A percentile compares a stretch with the other conserved stretches of the same genome.
Conservation (phyloP, 2,797 vertebrate species). For the Smutsia gigantea region DNA sequence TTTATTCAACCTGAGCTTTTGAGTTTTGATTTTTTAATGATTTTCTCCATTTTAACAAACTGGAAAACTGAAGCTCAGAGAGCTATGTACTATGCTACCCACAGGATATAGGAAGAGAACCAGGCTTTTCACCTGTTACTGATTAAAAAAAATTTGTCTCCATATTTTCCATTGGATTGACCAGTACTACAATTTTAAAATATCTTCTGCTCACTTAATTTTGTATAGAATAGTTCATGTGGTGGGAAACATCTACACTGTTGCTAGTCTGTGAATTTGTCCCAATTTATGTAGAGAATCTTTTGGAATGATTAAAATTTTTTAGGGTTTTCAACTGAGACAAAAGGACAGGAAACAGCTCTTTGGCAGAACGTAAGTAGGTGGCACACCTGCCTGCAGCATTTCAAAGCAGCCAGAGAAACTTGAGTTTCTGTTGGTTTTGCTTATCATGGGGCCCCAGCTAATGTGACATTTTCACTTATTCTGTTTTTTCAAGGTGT, state of each 20-base stretch:
- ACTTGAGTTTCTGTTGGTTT: constrained; percentile 30
- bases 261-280: not conserved
- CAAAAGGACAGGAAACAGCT: not conserved
- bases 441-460: not conserved
- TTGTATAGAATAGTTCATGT: not conserved
- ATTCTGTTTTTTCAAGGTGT: not conserved
- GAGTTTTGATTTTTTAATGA: not conserved
- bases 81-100: not conserved
- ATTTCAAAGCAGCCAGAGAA: constrained; percentile 25
- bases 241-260: not conserved
- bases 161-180: not conserved
- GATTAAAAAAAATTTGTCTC: not conserved
- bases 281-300: not conserved
- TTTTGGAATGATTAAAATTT: constrained; percentile 51
- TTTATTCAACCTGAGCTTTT: not conserved
- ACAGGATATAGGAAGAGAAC: not conserved
- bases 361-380: not conserved
- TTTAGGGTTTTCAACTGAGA: constrained; percentile 29
- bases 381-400: not conserved
- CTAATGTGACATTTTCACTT: constrained; percentile 15
- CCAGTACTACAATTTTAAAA: not conserved
- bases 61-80: not conserved
- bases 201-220: constrained; percentile 14
- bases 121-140: not conserved
- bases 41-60: constrained; percentile 36